Evolutionary conservation across 2,888 invertebrate genomes (phyloP).

Genomic region (Melanostoma scalare): DNA sequence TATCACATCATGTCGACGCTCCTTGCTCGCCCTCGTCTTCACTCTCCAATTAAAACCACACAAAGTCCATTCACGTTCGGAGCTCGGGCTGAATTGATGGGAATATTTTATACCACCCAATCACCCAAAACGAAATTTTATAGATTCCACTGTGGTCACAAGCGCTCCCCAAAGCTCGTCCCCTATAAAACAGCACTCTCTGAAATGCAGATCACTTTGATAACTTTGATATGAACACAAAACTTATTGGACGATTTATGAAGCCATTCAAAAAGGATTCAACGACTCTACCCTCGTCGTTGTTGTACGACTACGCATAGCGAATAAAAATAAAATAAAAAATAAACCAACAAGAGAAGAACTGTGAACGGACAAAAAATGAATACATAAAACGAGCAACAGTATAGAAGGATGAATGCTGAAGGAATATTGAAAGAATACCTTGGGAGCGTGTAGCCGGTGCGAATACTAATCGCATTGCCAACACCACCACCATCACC

Average conservation of each 20-base stretch:
- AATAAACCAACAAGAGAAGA: conserved; percentile 12
- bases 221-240: conserved; percentile 58
- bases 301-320: neutral
- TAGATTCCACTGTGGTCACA: conserved; percentile 26
- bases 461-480: conserved; percentile 66
- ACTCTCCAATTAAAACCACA: conserved; percentile 28
- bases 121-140: conserved; percentile 22
- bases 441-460: conserved; percentile 65
- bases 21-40: neutral
- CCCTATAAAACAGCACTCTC: conserved; percentile 16
- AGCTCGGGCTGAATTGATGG: neutral
- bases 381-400: conserved; percentile 51
- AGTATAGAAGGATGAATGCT: conserved; percentile 62
- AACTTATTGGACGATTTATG: conserved; percentile 68
- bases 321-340: conserved; percentile 1
- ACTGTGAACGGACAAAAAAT: conserved; percentile 15
- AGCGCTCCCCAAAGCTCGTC: conserved; percentile 1
- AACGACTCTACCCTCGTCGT: neutral
- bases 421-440: conserved; percentile 65
- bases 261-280: conserved; percentile 68
- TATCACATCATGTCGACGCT: conserved; percentile 29
- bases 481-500: conserved; percentile 30
- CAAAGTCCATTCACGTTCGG: conserved; percentile 20
- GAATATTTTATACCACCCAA: conserved; percentile 5
- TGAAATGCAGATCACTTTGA: conserved; percentile 62